Percentiles rank a stretch among this genome's conserved stretches.
phyloP scores from a whole-genome alignment of 37 sponge, comb jelly and placozoan species.

The Corticium candelabrum region DNA sequence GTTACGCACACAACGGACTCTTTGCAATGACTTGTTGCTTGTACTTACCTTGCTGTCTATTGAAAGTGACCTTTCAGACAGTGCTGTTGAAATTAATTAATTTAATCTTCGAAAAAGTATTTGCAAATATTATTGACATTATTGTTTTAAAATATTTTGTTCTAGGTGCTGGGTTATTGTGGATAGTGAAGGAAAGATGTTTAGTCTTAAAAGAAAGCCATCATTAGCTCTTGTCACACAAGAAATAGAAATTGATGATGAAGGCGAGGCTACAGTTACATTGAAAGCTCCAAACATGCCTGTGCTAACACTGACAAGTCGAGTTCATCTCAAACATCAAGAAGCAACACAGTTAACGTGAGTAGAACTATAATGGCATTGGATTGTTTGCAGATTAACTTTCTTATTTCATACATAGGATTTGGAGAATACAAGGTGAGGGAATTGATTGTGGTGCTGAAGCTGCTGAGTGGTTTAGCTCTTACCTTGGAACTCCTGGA shows the following conservation, averaged over 20 bases:
- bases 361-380: too few species aligned
- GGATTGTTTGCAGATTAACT: too few species aligned
- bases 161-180: slow-evolving; percentile 29
- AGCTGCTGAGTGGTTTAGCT: slow-evolving; percentile 24
- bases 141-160: not conserved
- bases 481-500: slow-evolving; percentile 18
- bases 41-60: too few species aligned
- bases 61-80: too few species aligned
- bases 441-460: slow-evolving; percentile 28
- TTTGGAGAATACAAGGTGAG: too few species aligned
- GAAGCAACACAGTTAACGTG: too few species aligned
- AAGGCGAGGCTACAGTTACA: not conserved
- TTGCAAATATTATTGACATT: not conserved
- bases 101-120: not conserved
- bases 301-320: slow-evolving; percentile 2
- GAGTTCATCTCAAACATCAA: too few species aligned
- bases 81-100: too few species aligned
- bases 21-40: too few species aligned
- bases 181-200: slow-evolving; percentile 13
- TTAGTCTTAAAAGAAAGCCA: slow-evolving; percentile 12
- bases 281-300: slow-evolving; percentile 32
- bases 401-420: too few species aligned
- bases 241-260: not conserved
- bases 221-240: slow-evolving; percentile 12
- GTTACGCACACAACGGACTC: too few species aligned